phyloP scores from a whole-genome alignment of 2,113 vertebrate species.

The Ochotona curzoniae region DNA sequence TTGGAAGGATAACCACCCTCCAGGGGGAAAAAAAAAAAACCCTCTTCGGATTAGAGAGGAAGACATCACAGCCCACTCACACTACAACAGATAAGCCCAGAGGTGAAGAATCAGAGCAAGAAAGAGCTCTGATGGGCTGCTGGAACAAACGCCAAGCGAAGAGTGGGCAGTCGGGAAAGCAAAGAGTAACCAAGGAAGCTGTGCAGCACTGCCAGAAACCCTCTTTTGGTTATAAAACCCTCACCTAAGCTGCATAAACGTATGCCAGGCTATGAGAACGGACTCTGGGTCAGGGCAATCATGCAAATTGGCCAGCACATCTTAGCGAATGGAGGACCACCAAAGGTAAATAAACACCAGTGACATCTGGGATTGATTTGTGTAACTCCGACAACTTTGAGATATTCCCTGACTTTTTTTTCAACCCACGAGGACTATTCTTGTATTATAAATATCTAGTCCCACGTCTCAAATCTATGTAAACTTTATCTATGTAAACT shows the following conservation, averaged over 20 bases:
- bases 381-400: neutral
- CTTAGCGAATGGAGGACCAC: neutral
- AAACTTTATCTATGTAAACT: neutral
- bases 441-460: neutral
- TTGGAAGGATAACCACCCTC: neutral
- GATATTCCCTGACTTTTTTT: neutral
- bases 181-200: neutral
- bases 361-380: fast-evolving
- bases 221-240: neutral
- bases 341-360: too few relatives aligned
- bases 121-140: neutral
- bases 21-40: neutral
- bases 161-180: fast-evolving
- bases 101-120: neutral
- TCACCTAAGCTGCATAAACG: neutral
- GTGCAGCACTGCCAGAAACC: neutral
- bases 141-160: neutral
- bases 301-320: too few relatives aligned
- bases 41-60: neutral
- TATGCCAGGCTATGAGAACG: fast-evolving
- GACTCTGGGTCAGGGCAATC: neutral
- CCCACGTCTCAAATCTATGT: neutral
- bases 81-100: neutral
- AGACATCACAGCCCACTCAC: neutral
- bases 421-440: neutral